Percentiles rank a stretch among this genome's conserved stretches.
Conservation (phyloP, 2,888 invertebrate species). For the Netelia virgata region DNA sequence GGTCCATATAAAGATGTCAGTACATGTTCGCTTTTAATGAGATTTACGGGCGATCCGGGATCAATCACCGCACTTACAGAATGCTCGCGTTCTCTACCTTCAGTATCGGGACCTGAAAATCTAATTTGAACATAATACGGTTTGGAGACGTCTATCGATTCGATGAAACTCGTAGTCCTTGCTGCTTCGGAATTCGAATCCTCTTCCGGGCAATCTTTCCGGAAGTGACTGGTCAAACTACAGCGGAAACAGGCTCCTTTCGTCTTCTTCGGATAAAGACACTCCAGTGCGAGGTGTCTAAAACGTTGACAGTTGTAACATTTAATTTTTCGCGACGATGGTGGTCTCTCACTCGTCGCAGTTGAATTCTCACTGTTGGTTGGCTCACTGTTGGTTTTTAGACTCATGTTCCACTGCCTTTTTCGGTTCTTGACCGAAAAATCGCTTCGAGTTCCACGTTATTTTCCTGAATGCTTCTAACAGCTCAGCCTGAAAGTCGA, state of each 20-base stretch:
- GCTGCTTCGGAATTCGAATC: slow-evolving; percentile 39
- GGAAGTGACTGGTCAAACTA: slow-evolving; percentile 38
- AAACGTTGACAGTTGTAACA: no score
- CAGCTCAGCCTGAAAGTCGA: background rate
- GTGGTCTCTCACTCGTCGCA: no score
- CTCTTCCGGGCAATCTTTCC: slow-evolving; percentile 39
- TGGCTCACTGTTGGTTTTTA: no score
- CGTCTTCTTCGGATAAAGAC: slow-evolving; percentile 37
- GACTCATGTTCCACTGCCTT: no score
- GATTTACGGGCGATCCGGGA: slow-evolving; percentile 62
- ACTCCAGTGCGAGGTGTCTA: slow-evolving; percentile 37
- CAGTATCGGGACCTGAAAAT: slow-evolving; percentile 36
- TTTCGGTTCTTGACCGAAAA: no score
- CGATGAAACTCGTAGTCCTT: slow-evolving; percentile 39
- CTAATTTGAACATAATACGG: slow-evolving; percentile 54
- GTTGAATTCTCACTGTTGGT: no score
- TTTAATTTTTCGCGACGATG: no score
- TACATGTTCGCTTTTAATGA: slow-evolving; percentile 46
- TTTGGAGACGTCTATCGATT: slow-evolving; percentile 42
- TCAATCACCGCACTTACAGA: slow-evolving; percentile 56
- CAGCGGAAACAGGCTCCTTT: slow-evolving; percentile 37
- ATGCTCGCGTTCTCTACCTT: slow-evolving; percentile 39
- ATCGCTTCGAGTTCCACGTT: no score
- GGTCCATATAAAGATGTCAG: slow-evolving; percentile 47
- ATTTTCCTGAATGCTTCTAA: background rate